A percentile compares a stretch with the other conserved stretches of the same genome.
These are phyloP conservation scores for Caenorhabditis latens DNA, from an alignment of 1,140 invertebrate genomes.

Conservation along the genomic window DNA sequence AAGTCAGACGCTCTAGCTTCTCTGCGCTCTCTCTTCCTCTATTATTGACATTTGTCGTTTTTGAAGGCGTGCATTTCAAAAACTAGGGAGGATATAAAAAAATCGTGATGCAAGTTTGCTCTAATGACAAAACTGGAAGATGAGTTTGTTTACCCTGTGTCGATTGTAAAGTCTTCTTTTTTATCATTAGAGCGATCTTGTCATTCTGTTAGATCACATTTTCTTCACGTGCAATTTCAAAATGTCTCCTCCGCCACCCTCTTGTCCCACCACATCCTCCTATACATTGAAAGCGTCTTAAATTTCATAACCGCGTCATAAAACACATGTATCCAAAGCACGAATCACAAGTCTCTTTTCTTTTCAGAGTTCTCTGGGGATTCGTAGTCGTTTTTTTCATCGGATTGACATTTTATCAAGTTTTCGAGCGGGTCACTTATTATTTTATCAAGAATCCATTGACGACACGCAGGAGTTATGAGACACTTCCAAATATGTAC, in stretches of 20 bases:
- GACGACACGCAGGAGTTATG: conserved; percentile 65
- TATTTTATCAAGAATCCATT: conserved; percentile 71
- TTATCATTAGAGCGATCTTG: too few relatives aligned
- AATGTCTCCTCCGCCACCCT: background rate
- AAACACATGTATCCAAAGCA: conserved; percentile 8
- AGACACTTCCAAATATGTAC: conserved; percentile 65
- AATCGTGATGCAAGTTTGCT: too few relatives aligned
- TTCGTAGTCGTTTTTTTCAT: conserved; percentile 68
- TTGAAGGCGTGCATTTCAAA: too few relatives aligned
- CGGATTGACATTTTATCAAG: conserved; percentile 70
- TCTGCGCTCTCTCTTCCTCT: too few relatives aligned
- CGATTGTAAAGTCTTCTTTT: too few relatives aligned
- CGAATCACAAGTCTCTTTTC: conserved; percentile 18
- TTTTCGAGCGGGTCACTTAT: conserved; percentile 69
- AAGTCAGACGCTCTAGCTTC: too few relatives aligned
- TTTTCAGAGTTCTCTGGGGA: conserved; percentile 67
- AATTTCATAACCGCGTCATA: conserved; percentile 52
- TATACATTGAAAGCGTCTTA: background rate
- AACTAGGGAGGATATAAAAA: too few relatives aligned
- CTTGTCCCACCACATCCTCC: conserved; percentile 11
- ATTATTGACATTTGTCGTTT: too few relatives aligned
- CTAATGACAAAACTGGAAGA: too few relatives aligned
- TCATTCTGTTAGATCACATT: background rate
- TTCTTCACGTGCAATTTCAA: conserved; percentile 37
- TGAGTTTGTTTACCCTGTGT: too few relatives aligned